Evolutionary conservation across 2,113 vertebrate genomes (phyloP).

Genomic region (Potamarius usumacintae): DNA sequence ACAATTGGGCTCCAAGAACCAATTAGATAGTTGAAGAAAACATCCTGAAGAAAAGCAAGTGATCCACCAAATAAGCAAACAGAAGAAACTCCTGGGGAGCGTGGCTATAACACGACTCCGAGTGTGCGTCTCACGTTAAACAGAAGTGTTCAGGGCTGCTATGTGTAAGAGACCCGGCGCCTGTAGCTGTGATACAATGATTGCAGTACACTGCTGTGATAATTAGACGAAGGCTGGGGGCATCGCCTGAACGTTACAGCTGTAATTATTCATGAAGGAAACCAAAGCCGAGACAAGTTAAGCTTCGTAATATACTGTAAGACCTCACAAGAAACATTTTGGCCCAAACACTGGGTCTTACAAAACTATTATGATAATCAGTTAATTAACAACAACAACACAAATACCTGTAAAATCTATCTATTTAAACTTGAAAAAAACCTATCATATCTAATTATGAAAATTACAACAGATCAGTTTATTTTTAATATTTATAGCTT

Average conservation of each 20-base stretch:
- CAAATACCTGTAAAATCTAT: not conserved
- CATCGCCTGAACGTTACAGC: not conserved
- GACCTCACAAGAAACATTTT: not conserved
- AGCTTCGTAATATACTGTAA: not conserved
- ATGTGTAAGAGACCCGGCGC: not conserved
- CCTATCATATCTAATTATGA: no score
- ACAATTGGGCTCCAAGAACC: not conserved
- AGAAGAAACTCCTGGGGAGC: not conserved
- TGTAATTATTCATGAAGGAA: conserved; percentile 8
- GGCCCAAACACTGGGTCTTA: not conserved
- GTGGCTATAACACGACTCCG: not conserved
- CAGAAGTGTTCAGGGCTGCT: not conserved
- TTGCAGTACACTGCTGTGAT: not conserved
- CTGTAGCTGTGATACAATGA: not conserved
- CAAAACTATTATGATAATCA: not conserved
- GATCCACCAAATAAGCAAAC: not conserved
- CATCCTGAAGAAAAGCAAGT: not conserved
- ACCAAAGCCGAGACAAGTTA: not conserved
- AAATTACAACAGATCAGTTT: no score
- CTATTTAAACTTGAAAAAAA: no score
- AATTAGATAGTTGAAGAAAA: not conserved
- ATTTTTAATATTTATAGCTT: no score
- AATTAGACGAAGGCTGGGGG: not conserved
- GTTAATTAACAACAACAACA: not conserved
- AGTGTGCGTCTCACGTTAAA: not conserved